A percentile compares a stretch with the other conserved stretches of the same genome.
phyloP scores from a whole-genome alignment of 2,113 vertebrate species.

The Propithecus coquereli region DNA sequence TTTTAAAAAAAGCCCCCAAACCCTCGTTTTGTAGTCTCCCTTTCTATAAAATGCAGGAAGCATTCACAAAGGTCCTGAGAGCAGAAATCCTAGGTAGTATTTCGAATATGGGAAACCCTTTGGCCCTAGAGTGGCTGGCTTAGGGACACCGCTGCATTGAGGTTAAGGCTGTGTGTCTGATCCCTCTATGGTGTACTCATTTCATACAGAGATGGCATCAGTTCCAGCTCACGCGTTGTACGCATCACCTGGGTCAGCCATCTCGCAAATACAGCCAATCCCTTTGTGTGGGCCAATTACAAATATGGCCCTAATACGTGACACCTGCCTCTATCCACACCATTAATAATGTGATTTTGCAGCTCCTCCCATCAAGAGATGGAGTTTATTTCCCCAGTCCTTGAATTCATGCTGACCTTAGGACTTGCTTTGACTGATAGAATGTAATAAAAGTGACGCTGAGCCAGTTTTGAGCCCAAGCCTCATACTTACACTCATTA shows the following conservation, averaged over 20 bases:
- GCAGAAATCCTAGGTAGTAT: background rate
- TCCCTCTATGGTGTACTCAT: background rate
- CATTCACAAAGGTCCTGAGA: background rate
- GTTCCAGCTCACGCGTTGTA: background rate
- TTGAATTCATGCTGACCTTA: background rate
- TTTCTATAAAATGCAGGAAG: background rate
- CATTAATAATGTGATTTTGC: background rate
- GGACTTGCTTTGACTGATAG: background rate
- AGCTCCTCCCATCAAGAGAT: background rate
- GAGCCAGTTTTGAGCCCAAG: background rate
- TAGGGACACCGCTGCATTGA: background rate
- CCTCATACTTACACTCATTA: background rate
- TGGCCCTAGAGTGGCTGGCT: background rate
- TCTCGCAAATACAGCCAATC: background rate
- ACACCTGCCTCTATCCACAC: background rate
- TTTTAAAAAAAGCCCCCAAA: background rate
- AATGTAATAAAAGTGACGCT: background rate
- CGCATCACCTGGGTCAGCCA: background rate
- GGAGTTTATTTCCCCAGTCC: background rate
- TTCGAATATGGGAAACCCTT: background rate
- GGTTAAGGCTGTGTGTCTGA: background rate
- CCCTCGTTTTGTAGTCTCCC: background rate
- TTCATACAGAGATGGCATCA: background rate
- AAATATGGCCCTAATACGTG: background rate
- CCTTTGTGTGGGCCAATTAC: background rate